Conservation (phyloP, 2,797 vertebrate genomes). For the Columba guinea region DNA sequence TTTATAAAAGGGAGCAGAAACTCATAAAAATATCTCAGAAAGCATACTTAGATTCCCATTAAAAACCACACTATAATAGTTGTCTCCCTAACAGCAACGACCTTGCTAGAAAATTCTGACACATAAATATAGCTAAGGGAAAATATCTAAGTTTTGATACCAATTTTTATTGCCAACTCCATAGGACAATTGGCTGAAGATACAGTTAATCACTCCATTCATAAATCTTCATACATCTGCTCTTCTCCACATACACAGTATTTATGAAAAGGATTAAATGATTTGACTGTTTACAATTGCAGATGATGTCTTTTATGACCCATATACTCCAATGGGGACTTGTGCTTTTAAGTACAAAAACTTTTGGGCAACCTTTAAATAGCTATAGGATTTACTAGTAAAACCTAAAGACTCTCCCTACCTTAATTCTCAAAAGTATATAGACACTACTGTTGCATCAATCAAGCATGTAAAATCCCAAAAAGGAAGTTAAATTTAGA, state of each 20-base stretch:
- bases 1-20: neutral
- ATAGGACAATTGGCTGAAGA: neutral
- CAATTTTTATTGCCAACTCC: neutral
- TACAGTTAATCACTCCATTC: neutral
- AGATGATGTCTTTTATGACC: neutral
- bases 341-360: neutral
- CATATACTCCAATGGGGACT: neutral
- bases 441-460: rapidly evolving
- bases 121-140: neutral
- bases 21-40: neutral
- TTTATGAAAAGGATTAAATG: neutral
- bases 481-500: neutral
- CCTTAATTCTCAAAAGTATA: neutral
- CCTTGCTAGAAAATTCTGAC: neutral
- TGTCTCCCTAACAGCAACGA: neutral
- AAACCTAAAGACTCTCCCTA: neutral
- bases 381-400: neutral
- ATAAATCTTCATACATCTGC: neutral
- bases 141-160: neutral
- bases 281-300: neutral
- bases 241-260: neutral
- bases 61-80: neutral
- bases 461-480: neutral
- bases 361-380: neutral
- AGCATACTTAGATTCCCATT: neutral